Conservation (phyloP, 30 jellyfish, hydroid and myxozoan genomes). For the Sanderia malayensis region DNA sequence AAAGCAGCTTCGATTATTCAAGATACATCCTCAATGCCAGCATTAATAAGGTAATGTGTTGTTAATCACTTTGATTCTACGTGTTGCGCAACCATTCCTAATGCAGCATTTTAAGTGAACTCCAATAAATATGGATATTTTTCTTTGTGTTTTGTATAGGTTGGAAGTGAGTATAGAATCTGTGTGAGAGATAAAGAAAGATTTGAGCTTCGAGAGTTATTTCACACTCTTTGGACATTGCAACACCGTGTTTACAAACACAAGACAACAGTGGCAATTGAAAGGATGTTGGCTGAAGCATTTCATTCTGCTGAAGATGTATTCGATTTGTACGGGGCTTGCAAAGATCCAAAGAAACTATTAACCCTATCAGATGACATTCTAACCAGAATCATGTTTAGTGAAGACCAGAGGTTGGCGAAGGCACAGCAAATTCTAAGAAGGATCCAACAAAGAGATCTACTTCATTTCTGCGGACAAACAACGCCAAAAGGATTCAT, state of each 20-base stretch:
- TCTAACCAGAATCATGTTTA: slow-evolving; percentile 12
- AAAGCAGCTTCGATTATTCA: slow-evolving; percentile 25
- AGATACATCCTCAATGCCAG: slow-evolving; percentile 31
- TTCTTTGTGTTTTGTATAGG: slow-evolving; percentile 21
- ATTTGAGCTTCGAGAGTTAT: slow-evolving; percentile 30
- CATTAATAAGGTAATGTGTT: slow-evolving; percentile 48
- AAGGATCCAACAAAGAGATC: slow-evolving; percentile 25
- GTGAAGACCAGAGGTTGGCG: slow-evolving; percentile 5
- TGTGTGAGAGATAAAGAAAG: slow-evolving; percentile 42
- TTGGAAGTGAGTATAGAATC: slow-evolving; percentile 19
- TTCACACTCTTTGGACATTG: slow-evolving; percentile 42
- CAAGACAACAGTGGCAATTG: slow-evolving; percentile 49
- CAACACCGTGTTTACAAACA: slow-evolving; percentile 43
- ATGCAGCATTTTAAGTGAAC: too few species aligned
- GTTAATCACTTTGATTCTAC: too few species aligned
- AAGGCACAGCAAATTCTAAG: slow-evolving; percentile 19
- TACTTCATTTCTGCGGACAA: slow-evolving; percentile 51
- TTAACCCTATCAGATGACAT: slow-evolving; percentile 28
- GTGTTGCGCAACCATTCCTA: too few species aligned
- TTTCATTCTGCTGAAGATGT: slow-evolving; percentile 18
- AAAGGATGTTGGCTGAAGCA: slow-evolving; percentile 65
- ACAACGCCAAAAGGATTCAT: slow-evolving; percentile 6
- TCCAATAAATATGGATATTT: too few species aligned
- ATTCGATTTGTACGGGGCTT: slow-evolving; percentile 30
- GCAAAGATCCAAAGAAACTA: slow-evolving; percentile 22